A percentile compares a stretch with the other conserved stretches of the same genome.
Conservation (phyloP, 2,113 vertebrate species). For the Prinia subflava region DNA sequence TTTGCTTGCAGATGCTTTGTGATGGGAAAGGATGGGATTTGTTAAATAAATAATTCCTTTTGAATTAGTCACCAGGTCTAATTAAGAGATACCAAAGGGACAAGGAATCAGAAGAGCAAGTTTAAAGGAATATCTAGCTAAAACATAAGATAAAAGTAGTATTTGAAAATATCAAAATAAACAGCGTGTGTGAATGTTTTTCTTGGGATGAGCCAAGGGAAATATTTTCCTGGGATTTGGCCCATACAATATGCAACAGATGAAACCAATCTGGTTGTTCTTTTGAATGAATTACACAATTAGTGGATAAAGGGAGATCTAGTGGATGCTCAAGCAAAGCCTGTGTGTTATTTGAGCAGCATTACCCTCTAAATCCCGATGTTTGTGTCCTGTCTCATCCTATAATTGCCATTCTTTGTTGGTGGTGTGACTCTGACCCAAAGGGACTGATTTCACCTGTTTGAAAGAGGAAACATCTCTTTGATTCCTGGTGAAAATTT, state of each 20-base stretch:
- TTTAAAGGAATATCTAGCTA: constrained; percentile 15
- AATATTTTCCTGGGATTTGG: constrained; percentile 53
- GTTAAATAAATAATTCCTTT: constrained; percentile 48
- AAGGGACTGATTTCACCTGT: neutral
- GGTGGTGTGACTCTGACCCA: neutral
- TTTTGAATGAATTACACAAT: constrained; percentile 34
- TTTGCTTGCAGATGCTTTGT: neutral
- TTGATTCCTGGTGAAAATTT: neutral
- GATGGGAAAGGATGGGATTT: neutral
- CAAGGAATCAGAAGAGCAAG: neutral
- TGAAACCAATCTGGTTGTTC: constrained; percentile 38
- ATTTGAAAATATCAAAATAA: constrained; percentile 44
- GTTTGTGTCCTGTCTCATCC: neutral
- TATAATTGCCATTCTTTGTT: neutral
- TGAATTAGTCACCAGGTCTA: constrained; percentile 42
- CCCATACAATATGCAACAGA: constrained; percentile 14
- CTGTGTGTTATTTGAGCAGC: neutral
- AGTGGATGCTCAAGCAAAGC: neutral
- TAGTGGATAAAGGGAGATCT: neutral
- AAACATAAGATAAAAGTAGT: constrained; percentile 40
- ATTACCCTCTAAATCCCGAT: neutral
- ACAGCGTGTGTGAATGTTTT: constrained; percentile 19
- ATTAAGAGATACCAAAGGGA: constrained; percentile 41
- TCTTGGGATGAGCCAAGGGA: constrained; percentile 33
- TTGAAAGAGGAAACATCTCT: neutral